Percentiles rank a stretch among this genome's conserved stretches.
These are phyloP conservation scores for Hermodice carunculata DNA, from an alignment of 2,888 invertebrate genomes.

Conservation along the genomic window DNA sequence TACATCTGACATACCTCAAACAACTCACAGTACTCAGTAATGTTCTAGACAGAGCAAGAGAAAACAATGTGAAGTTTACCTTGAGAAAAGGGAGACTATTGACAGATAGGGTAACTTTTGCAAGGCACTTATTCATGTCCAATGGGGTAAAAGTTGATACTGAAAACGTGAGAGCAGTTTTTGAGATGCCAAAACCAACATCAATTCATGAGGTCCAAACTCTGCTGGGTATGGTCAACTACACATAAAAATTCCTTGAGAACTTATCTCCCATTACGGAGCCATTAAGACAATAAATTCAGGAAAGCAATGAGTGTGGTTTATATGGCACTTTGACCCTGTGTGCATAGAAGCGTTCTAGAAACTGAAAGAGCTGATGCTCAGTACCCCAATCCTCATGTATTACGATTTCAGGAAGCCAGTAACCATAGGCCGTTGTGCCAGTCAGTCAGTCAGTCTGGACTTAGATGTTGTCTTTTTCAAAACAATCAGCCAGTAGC, in stretches of 20 bases:
- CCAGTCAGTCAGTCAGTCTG: conserved; percentile 15
- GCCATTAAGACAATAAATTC: conserved; percentile 11
- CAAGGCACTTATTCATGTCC: neutral
- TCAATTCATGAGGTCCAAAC: conserved; percentile 1
- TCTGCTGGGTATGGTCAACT: conserved; percentile 27
- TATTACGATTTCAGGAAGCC: conserved; percentile 5
- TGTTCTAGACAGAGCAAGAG: too few species aligned
- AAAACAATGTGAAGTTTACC: too few species aligned
- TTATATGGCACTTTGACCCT: conserved; percentile 21
- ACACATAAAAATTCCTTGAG: conserved; percentile 12
- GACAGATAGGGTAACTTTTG: too few species aligned
- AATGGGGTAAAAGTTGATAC: conserved; percentile 8
- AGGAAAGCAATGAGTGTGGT: conserved; percentile 11
- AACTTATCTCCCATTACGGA: conserved; percentile 15
- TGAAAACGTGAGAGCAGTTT: conserved; percentile 13
- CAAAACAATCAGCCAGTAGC: conserved; percentile 12
- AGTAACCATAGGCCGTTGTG: conserved; percentile 4
- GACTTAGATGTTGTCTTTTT: conserved; percentile 15
- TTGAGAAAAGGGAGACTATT: too few species aligned
- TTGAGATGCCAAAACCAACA: conserved; percentile 16
- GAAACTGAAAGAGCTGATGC: conserved; percentile 15
- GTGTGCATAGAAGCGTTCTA: conserved; percentile 18
- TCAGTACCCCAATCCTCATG: conserved; percentile 15
- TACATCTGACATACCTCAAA: too few species aligned
- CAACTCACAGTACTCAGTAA: too few species aligned